phyloP scores from a whole-genome alignment of 2,888 invertebrate species.

The Eristalis tenax region DNA sequence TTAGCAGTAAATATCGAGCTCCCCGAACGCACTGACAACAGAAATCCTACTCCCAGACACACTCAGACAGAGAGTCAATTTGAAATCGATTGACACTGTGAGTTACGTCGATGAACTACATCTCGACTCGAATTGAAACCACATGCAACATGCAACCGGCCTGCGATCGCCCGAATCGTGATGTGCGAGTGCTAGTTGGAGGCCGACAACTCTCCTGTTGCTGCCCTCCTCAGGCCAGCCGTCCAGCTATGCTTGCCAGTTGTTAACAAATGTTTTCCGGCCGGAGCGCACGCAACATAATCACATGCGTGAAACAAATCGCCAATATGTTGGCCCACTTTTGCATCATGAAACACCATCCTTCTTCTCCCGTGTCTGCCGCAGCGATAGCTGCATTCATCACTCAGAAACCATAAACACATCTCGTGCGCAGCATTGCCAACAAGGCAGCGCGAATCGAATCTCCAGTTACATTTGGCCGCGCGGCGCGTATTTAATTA shows the following conservation, averaged over 20 bases:
- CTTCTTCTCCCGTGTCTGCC: neutral
- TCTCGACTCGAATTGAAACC: constrained; percentile 26
- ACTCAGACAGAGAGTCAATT: constrained; percentile 66
- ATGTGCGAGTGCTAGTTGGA: constrained; percentile 49
- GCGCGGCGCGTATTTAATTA: constrained; percentile 61
- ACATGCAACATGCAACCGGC: constrained; percentile 36
- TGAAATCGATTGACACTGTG: constrained; percentile 65
- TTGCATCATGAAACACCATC: constrained; percentile 42
- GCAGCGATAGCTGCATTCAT: constrained; percentile 38
- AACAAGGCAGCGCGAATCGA: constrained; percentile 40
- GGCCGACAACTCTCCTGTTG: neutral
- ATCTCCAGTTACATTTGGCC: constrained; percentile 47
- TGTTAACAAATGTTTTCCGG: constrained; percentile 71
- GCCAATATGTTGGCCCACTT: constrained; percentile 69
- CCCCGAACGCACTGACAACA: constrained; percentile 46
- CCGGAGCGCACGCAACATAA: constrained; percentile 67
- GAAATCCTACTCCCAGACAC: constrained; percentile 61
- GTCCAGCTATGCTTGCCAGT: constrained; percentile 45
- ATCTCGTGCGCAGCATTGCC: constrained; percentile 27
- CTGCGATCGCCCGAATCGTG: constrained; percentile 22
- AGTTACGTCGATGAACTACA: constrained; percentile 64
- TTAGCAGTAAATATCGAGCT: constrained; percentile 52
- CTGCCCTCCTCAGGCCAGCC: constrained; percentile 2
- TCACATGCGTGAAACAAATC: constrained; percentile 71
- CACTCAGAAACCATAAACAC: constrained; percentile 68